Conservation (phyloP, 1,140 invertebrate genomes). For the Pachypsylla venusta region DNA sequence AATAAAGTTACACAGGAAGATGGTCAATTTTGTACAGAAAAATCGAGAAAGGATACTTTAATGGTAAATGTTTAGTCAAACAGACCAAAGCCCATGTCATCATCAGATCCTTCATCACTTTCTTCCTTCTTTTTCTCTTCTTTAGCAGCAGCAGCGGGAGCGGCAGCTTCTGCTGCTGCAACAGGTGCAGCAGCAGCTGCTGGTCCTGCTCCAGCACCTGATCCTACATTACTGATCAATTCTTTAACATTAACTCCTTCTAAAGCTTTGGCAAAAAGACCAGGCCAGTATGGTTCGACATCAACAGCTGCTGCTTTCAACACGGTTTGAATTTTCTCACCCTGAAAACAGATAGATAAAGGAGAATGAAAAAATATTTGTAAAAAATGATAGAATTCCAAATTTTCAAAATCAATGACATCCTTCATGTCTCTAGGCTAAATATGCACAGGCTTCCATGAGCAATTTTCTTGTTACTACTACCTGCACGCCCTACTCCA, state of each 20-base stretch:
- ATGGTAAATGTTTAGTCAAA: not conserved
- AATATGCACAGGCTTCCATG: no score
- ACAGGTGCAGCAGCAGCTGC: conserved; percentile 49
- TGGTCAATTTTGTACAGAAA: no score
- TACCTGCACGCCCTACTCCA: no score
- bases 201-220: conserved; percentile 71
- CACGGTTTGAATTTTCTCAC: conserved; percentile 94
- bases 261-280: conserved; percentile 91
- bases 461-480: no score
- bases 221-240: conserved; percentile 86
- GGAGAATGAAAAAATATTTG: not conserved
- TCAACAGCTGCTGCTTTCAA: conserved; percentile 91
- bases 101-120: conserved; percentile 68
- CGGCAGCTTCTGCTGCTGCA: conserved; percentile 48
- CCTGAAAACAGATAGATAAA: conserved; percentile 40
- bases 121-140: conserved; percentile 72
- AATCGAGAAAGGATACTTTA: no score
- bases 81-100: conserved; percentile 87
- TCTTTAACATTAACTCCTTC: conserved; percentile 90
- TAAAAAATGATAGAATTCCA: no score
- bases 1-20: no score
- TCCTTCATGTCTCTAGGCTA: no score
- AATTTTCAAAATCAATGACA: no score
- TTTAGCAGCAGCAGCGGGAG: conserved; percentile 53
- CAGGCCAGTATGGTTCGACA: conserved; percentile 98